A percentile compares a stretch with the other conserved stretches of the same genome.
These are phyloP conservation scores for Zapus hudsonius DNA, from an alignment of 2,113 vertebrate genomes.

Conservation along the genomic window DNA sequence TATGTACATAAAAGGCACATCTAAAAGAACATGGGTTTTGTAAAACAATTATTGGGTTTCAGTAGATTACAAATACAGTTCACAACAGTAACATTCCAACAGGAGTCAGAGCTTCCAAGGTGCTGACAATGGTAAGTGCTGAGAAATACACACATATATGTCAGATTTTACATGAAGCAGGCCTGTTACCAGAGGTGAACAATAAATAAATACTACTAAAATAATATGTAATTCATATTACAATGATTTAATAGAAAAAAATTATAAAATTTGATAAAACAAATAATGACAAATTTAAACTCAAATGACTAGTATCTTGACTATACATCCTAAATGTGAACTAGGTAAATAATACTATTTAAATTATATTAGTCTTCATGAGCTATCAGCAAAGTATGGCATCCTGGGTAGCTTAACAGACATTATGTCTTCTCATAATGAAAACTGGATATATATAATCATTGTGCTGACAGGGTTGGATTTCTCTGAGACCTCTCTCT, in stretches of 20 bases:
- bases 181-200: not conserved
- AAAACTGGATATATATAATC: not conserved
- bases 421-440: not conserved
- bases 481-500: not conserved
- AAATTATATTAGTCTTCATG: not conserved
- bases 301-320: not conserved
- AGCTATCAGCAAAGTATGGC: fast-evolving
- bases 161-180: not conserved
- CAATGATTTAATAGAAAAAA: not conserved
- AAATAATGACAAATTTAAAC: not conserved
- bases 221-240: not conserved
- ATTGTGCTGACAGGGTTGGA: not conserved
- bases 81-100: not conserved
- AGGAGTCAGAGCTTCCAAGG: not conserved
- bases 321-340: not conserved
- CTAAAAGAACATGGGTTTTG: not conserved
- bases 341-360: not conserved
- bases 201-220: not conserved
- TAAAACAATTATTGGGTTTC: not conserved
- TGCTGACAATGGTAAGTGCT: not conserved
- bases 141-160: not conserved
- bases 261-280: not conserved
- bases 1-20: not conserved
- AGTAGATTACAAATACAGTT: not conserved
- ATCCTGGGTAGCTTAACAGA: not conserved